Evolutionary conservation across 1,140 invertebrate genomes (phyloP).

Genomic region (Lysiphlebus fabarum): DNA sequence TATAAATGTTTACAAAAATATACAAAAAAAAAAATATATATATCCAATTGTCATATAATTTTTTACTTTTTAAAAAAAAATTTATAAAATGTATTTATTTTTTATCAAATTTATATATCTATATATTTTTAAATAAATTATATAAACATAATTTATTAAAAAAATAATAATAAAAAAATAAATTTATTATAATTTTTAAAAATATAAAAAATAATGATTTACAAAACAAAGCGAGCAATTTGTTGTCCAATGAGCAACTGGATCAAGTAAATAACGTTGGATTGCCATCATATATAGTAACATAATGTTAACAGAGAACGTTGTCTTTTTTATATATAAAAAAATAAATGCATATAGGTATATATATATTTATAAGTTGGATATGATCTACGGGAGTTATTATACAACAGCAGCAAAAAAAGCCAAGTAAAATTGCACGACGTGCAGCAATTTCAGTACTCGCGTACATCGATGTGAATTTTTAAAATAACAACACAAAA

Average conservation of each 20-base stretch:
- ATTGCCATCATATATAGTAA: slow-evolving; percentile 14
- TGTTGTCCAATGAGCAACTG: slow-evolving; percentile 10
- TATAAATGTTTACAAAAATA: no score
- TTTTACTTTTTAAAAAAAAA: no score
- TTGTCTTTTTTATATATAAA: slow-evolving; percentile 20
- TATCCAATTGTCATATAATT: no score
- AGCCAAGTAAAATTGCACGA: neutral
- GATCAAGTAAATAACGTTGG: slow-evolving; percentile 18
- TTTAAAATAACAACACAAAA: slow-evolving; percentile 24
- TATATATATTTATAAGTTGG: neutral
- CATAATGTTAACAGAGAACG: slow-evolving; percentile 1
- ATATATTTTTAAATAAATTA: no score
- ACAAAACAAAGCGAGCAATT: slow-evolving; percentile 7
- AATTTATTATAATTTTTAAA: no score
- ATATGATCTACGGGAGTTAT: slow-evolving; percentile 42
- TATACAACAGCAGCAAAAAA: slow-evolving; percentile 36
- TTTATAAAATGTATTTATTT: no score
- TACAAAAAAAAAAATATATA: no score
- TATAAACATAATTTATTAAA: no score
- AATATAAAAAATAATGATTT: no score
- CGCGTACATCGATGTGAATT: slow-evolving; percentile 21
- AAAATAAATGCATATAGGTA: no score
- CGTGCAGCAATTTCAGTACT: slow-evolving; percentile 27
- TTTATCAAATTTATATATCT: no score
- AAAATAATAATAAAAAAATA: no score